Conservation (phyloP, 2,113 vertebrate genomes). For the Vombatus ursinus region DNA sequence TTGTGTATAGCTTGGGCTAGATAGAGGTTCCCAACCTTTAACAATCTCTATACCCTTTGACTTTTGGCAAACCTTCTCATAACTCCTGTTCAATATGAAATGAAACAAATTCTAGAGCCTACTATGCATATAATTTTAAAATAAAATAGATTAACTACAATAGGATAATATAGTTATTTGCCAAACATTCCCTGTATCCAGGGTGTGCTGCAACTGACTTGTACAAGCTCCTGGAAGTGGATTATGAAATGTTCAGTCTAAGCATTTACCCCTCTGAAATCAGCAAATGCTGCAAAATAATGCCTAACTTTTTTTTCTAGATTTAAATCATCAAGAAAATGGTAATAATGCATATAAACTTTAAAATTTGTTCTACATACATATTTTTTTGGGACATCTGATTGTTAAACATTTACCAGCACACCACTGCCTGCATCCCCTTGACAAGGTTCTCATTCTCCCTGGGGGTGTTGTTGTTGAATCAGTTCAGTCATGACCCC, state of each 20-base stretch:
- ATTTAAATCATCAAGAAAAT: too few relatives aligned
- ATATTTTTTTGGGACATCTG: neutral
- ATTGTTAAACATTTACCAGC: neutral
- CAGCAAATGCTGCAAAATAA: neutral
- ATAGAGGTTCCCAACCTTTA: neutral
- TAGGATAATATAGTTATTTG: neutral
- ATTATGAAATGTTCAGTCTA: slow-evolving; percentile 13
- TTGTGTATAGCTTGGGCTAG: too few relatives aligned
- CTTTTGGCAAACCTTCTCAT: neutral
- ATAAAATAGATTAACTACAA: too few relatives aligned
- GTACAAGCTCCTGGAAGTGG: neutral
- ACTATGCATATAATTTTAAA: neutral
- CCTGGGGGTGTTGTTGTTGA: too few relatives aligned
- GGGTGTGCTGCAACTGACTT: neutral
- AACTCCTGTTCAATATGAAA: neutral
- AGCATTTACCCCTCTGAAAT: neutral
- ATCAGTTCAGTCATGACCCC: neutral
- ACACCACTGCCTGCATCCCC: neutral
- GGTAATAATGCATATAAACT: neutral
- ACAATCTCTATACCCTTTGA: neutral
- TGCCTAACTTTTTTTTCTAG: neutral
- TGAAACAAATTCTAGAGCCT: neutral
- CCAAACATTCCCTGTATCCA: neutral
- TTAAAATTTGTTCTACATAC: neutral
- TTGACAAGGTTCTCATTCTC: neutral